A percentile compares a stretch with the other conserved stretches of the same genome.
These are phyloP conservation scores for Tringa solitaria DNA, from an alignment of 2,113 vertebrate species.

Conservation along the genomic window DNA sequence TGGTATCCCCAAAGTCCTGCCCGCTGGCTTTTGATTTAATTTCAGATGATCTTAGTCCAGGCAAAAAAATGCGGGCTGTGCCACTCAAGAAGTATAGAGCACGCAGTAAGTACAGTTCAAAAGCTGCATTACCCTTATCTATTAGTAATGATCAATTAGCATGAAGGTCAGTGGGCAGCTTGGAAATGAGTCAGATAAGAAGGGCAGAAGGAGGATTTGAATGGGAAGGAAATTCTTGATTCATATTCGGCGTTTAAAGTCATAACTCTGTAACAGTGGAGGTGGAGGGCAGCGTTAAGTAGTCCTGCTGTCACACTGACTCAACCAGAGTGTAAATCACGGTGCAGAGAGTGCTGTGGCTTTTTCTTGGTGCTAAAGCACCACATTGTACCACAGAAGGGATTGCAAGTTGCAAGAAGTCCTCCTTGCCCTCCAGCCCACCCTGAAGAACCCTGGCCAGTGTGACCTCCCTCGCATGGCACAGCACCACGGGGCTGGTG, in stretches of 20 bases:
- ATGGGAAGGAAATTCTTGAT: slow-evolving; percentile 55
- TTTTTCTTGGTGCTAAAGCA: background rate
- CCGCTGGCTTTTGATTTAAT: background rate
- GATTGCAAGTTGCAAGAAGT: background rate
- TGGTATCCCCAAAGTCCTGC: background rate
- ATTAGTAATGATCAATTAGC: slow-evolving; percentile 63
- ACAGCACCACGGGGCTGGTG: background rate
- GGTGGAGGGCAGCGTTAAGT: slow-evolving; percentile 53
- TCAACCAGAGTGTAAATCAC: slow-evolving; percentile 45
- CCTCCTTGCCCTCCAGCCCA: background rate
- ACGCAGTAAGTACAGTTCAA: slow-evolving; percentile 5
- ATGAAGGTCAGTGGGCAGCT: slow-evolving; percentile 50
- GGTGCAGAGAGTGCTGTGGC: background rate
- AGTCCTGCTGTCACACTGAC: slow-evolving; percentile 55
- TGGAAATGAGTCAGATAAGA: slow-evolving; percentile 60
- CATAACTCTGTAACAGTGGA: slow-evolving; percentile 53
- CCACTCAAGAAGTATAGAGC: background rate
- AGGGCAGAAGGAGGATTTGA: slow-evolving; percentile 49
- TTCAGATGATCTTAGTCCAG: background rate
- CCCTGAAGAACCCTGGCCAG: background rate
- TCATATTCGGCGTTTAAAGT: slow-evolving; percentile 40
- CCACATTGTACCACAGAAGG: background rate
- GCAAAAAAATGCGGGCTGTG: background rate
- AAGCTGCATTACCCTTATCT: slow-evolving; percentile 52
- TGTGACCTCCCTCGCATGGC: too few species aligned